Conservation (phyloP, 2,113 vertebrate genomes). For the Oreochromis niloticus region DNA sequence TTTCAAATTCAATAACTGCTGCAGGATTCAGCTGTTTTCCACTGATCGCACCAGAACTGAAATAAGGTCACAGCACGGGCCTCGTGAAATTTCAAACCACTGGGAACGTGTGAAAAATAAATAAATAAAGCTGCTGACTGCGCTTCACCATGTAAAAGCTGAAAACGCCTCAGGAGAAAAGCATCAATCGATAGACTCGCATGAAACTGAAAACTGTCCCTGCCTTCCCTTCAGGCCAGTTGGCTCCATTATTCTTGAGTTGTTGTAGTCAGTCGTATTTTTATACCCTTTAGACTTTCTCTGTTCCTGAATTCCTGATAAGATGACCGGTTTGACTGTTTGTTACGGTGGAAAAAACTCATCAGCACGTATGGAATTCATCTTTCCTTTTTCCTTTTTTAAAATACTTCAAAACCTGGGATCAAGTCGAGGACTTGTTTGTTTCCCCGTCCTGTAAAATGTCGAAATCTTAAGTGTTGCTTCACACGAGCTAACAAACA, state of each 20-base stretch:
- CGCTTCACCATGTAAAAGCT: neutral
- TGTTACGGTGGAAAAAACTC: neutral
- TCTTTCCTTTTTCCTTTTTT: neutral
- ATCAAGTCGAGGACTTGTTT: neutral
- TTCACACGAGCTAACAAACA: neutral
- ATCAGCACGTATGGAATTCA: neutral
- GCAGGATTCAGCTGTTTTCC: neutral
- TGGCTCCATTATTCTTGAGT: neutral
- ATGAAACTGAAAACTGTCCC: constrained; percentile 43
- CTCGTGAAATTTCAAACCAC: neutral
- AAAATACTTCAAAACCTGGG: neutral
- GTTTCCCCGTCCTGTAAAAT: neutral
- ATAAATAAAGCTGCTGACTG: neutral
- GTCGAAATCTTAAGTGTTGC: neutral
- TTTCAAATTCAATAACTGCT: neutral
- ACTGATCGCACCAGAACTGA: neutral
- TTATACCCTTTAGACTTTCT: neutral
- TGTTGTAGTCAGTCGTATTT: neutral
- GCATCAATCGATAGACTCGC: neutral
- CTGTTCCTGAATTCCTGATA: neutral
- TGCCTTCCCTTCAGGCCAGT: constrained; percentile 12
- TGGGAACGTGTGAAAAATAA: neutral
- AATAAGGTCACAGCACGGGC: neutral
- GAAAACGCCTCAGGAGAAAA: neutral
- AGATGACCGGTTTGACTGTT: neutral